phyloP scores from a whole-genome alignment of 2,797 vertebrate genomes.

The Paramormyrops hopkinsi region DNA sequence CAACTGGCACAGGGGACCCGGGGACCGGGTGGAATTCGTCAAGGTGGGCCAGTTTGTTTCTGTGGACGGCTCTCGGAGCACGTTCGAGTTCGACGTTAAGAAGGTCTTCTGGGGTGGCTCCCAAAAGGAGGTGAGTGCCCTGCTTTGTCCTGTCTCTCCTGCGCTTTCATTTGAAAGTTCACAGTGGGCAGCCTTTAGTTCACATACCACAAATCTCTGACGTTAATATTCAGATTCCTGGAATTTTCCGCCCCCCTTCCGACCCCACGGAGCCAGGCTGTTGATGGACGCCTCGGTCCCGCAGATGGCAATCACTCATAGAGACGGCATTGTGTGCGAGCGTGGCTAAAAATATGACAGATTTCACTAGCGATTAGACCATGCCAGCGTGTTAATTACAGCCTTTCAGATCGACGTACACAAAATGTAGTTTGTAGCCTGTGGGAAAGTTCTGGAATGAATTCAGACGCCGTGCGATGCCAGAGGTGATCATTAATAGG shows the following conservation, averaged over 20 bases:
- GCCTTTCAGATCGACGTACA: neutral
- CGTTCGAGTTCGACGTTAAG: conserved; percentile 41
- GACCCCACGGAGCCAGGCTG: neutral
- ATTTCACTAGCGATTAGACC: neutral
- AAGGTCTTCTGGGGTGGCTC: conserved; percentile 40
- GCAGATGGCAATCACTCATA: neutral
- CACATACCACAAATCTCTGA: neutral
- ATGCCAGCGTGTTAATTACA: conserved; percentile 11
- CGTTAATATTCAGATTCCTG: conserved; percentile 5
- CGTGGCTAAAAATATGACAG: neutral
- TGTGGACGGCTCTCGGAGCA: conserved; percentile 33
- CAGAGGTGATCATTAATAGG: neutral
- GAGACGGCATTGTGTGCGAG: neutral
- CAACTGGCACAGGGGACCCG: conserved; percentile 44
- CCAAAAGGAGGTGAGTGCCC: conserved; percentile 27
- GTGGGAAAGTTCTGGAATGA: neutral
- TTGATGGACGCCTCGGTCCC: neutral
- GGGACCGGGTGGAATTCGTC: conserved; percentile 36
- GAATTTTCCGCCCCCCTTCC: neutral
- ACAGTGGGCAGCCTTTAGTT: neutral
- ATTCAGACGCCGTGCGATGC: neutral
- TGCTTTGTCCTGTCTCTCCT: neutral
- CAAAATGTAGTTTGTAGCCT: neutral
- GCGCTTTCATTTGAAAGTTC: neutral
- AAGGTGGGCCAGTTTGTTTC: conserved; percentile 45